These are phyloP conservation scores for Callimico goeldii DNA, from an alignment of 2,797 vertebrate genomes.

Conservation along the genomic window DNA sequence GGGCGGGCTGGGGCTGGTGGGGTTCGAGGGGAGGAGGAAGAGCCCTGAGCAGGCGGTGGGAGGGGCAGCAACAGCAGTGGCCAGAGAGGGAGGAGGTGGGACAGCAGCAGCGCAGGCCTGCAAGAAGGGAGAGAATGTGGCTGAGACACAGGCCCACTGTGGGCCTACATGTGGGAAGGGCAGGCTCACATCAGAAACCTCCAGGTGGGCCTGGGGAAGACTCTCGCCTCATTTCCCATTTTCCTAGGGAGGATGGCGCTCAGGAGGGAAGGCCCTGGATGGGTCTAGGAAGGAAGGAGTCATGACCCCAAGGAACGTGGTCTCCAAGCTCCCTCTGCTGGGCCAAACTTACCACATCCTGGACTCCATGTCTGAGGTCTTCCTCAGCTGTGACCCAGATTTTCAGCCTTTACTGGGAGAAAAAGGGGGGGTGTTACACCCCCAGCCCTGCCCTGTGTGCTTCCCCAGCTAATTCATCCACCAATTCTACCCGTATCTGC, in stretches of 20 bases:
- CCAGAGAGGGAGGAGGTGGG: conserved; percentile 84
- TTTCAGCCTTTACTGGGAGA: conserved; percentile 84
- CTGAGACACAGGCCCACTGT: not conserved
- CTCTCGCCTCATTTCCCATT: not conserved
- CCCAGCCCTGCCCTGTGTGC: not conserved
- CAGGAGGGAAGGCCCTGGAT: not conserved
- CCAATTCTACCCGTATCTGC: not conserved
- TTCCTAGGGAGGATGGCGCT: not conserved
- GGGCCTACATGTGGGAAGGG: not conserved
- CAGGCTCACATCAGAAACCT: not conserved
- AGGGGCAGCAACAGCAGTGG: conserved; percentile 83
- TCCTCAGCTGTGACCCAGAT: conserved; percentile 77
- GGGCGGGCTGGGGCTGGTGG: conserved; percentile 80
- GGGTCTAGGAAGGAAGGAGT: not conserved
- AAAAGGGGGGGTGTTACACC: conserved; percentile 44
- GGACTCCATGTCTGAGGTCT: conserved; percentile 81
- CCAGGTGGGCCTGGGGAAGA: not conserved
- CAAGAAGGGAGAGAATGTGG: not conserved
- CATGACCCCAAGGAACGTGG: not conserved
- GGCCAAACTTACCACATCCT: conserved; percentile 83
- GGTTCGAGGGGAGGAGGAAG: conserved; percentile 79
- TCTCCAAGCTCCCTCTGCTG: conserved; percentile 25
- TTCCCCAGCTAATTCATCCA: not conserved
- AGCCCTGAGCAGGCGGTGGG: conserved; percentile 75
- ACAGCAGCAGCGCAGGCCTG: conserved; percentile 78